Evolutionary conservation across 2,888 invertebrate species (phyloP).

Genomic region (Auanema sp.): DNA sequence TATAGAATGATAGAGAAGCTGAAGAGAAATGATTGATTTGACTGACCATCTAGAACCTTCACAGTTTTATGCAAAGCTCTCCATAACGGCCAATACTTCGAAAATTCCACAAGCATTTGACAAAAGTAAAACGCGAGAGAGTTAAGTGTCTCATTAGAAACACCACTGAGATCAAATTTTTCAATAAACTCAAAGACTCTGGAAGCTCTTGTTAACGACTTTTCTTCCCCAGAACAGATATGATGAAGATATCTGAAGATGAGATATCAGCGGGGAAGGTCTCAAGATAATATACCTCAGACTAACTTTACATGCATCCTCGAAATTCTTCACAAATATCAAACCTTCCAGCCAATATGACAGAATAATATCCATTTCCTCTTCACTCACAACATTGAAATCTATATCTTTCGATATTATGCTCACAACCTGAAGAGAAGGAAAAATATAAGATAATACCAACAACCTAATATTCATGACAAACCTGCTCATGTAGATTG

Average conservation of each 20-base stretch:
- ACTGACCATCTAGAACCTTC: neutral
- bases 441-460: neutral
- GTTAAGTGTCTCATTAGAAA: neutral
- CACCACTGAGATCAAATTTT: too few species aligned
- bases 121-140: neutral
- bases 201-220: conserved; percentile 7
- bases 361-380: conserved; percentile 24
- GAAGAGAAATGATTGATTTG: neutral
- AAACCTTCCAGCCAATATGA: conserved; percentile 24
- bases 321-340: conserved; percentile 1
- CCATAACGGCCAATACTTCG: conserved; percentile 15
- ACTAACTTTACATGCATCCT: conserved; percentile 5
- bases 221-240: conserved; percentile 15
- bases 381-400: conserved; percentile 16
- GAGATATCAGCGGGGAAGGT: too few species aligned
- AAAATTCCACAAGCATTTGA: too few species aligned
- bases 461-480: neutral
- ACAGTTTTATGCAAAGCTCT: conserved; percentile 22
- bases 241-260: too few species aligned
- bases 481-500: conserved; percentile 16
- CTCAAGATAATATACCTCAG: neutral
- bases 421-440: conserved; percentile 15
- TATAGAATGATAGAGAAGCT: neutral
- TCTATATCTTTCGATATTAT: conserved; percentile 31
- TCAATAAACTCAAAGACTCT: conserved; percentile 15